Evolutionary conservation across 2,888 invertebrate species (phyloP).

Genomic region (Plebejus anna): DNA sequence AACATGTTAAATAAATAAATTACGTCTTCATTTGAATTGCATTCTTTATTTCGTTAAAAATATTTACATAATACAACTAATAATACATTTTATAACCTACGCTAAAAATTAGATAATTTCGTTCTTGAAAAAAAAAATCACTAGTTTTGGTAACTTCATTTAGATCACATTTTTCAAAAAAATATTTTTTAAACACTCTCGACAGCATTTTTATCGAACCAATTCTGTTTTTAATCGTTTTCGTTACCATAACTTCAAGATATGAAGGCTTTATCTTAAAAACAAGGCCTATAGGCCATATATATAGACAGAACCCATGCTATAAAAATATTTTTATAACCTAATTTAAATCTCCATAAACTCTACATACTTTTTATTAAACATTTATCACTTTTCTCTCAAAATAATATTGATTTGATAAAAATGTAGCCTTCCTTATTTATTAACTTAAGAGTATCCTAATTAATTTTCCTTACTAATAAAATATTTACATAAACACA

Average conservation of each 20-base stretch:
- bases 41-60: slow-evolving; percentile 29
- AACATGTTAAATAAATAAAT: not conserved
- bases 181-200: too few relatives aligned
- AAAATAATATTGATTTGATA: not conserved
- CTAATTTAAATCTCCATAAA: too few relatives aligned
- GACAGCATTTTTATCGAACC: not conserved
- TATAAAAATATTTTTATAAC: too few relatives aligned
- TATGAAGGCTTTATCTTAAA: too few relatives aligned
- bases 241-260: too few relatives aligned
- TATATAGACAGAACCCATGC: too few relatives aligned
- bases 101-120: slow-evolving; percentile 38
- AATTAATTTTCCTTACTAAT: not conserved
- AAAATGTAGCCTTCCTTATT: not conserved
- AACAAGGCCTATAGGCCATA: too few relatives aligned
- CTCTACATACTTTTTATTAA: too few relatives aligned
- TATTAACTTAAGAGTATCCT: not conserved
- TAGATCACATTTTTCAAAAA: slow-evolving; percentile 25
- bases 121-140: slow-evolving; percentile 42
- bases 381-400: not conserved
- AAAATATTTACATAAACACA: not conserved
- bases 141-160: slow-evolving; percentile 63
- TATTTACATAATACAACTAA: slow-evolving; percentile 33
- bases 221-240: not conserved
- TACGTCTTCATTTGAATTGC: slow-evolving; percentile 12
- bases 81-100: slow-evolving; percentile 29